phyloP scores from a whole-genome alignment of 2,113 vertebrate genomes.

The Lepisosteus oculatus region DNA sequence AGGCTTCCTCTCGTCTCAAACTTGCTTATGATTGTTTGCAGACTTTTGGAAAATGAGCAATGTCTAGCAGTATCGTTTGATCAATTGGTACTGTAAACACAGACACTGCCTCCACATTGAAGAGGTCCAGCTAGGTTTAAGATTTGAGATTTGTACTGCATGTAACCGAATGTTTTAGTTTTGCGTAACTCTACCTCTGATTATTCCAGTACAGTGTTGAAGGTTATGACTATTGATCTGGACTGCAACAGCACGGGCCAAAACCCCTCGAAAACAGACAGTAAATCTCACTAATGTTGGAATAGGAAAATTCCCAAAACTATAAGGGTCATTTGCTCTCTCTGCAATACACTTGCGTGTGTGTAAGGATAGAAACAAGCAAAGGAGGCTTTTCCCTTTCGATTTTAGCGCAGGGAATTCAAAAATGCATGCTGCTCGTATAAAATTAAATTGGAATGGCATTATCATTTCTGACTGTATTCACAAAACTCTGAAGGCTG shows the following conservation, averaged over 20 bases:
- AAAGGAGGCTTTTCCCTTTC: not conserved
- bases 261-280: slow-evolving; percentile 8
- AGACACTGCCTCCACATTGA: slow-evolving; percentile 14
- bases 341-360: not conserved
- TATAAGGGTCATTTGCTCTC: slow-evolving; percentile 4
- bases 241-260: slow-evolving; percentile 1
- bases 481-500: slow-evolving; percentile 11
- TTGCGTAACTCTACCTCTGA: slow-evolving; percentile 14
- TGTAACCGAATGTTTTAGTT: slow-evolving; percentile 23
- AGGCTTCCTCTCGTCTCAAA: not conserved
- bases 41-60: slow-evolving; percentile 31
- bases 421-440: slow-evolving; percentile 9
- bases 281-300: slow-evolving; percentile 16
- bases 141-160: slow-evolving; percentile 9
- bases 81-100: slow-evolving; percentile 17
- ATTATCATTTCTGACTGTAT: slow-evolving; percentile 20
- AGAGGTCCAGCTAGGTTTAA: slow-evolving; percentile 14
- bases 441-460: slow-evolving; percentile 17
- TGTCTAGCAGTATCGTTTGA: slow-evolving; percentile 27
- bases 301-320: slow-evolving; percentile 9
- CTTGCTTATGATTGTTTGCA: slow-evolving; percentile 36
- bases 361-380: not conserved
- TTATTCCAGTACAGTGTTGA: slow-evolving; percentile 20
- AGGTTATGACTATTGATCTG: slow-evolving; percentile 20
- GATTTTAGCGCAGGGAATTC: slow-evolving; percentile 14